A percentile compares a stretch with the other conserved stretches of the same genome.
phyloP scores from a whole-genome alignment of 2,113 vertebrate genomes.

The Polyodon spathula region DNA sequence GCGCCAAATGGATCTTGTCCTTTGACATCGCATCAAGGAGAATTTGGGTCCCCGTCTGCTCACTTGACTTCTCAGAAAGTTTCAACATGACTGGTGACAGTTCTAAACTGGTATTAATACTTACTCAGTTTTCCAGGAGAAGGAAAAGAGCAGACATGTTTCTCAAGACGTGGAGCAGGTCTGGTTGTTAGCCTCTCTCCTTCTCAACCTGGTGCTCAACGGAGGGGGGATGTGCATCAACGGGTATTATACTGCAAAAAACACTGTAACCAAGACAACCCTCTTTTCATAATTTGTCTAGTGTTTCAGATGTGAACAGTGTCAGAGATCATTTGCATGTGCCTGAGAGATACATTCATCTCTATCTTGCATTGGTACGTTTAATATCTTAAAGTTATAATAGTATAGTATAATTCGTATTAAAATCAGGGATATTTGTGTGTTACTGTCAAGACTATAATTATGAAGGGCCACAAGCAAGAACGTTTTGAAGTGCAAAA shows the following conservation, averaged over 20 bases:
- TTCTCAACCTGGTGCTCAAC: conserved; percentile 10
- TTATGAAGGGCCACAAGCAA: too few species aligned
- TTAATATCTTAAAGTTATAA: too few species aligned
- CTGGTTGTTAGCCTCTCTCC: conserved; percentile 9
- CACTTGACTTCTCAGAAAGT: conserved; percentile 23
- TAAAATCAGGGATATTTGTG: too few species aligned
- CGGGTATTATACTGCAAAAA: conserved; percentile 21
- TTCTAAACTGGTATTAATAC: background rate
- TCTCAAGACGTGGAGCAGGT: conserved; percentile 12
- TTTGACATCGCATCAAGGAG: conserved; percentile 55
- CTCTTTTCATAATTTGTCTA: conserved; percentile 30
- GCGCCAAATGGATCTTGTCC: conserved; percentile 51
- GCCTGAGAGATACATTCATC: conserved; percentile 24
- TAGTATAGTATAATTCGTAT: too few species aligned
- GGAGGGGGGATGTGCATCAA: conserved; percentile 12
- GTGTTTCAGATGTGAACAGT: conserved; percentile 42
- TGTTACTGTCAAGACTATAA: too few species aligned
- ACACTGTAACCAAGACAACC: conserved; percentile 44
- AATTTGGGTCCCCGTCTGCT: conserved; percentile 35
- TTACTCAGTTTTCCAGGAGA: too few species aligned
- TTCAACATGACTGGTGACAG: conserved; percentile 33
- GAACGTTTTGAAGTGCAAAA: too few species aligned
- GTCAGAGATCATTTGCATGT: conserved; percentile 34
- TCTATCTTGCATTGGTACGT: conserved; percentile 17
- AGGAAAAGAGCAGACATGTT: conserved; percentile 2